phyloP scores from a whole-genome alignment of 1,140 invertebrate species.

The Aporrectodea caliginosa region DNA sequence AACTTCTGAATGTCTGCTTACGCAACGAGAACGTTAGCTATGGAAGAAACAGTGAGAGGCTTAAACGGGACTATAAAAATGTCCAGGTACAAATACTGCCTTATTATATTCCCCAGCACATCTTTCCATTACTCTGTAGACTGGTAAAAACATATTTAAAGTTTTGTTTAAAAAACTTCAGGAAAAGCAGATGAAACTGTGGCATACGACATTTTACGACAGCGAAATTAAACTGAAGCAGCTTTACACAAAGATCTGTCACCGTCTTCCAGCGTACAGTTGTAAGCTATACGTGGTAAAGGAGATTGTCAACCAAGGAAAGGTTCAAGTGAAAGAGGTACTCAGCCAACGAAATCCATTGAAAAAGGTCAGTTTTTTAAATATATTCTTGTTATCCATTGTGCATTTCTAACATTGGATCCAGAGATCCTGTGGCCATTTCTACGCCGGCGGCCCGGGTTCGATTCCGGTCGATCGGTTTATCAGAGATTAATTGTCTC shows the following conservation, averaged over 20 bases:
- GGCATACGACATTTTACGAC: conserved; percentile 67
- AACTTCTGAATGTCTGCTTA: too few species aligned
- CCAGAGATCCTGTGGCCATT: too few species aligned
- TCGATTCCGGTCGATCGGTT: too few species aligned
- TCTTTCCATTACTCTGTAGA: conserved; percentile 29
- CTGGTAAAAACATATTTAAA: neutral
- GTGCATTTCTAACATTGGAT: too few species aligned
- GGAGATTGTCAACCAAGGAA: conserved; percentile 58
- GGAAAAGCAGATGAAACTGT: conserved; percentile 69
- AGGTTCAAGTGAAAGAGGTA: neutral
- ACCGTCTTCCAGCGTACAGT: conserved; percentile 64
- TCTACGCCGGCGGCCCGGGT: too few species aligned
- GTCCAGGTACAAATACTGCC: conserved; percentile 26
- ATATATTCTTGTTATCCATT: too few species aligned
- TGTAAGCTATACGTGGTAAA: conserved; percentile 69
- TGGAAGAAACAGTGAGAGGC: too few species aligned
- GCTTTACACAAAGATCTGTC: conserved; percentile 66
- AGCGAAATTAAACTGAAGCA: conserved; percentile 66
- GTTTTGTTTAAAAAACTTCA: conserved; percentile 46
- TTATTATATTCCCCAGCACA: neutral
- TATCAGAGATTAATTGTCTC: too few species aligned
- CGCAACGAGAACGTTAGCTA: too few species aligned
- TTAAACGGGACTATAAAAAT: too few species aligned
- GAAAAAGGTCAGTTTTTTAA: neutral
- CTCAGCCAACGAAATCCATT: neutral